Evolutionary conservation across 2,888 invertebrate genomes (phyloP), one percentile per base, ranked within the genome.

Genomic region (Boloria euphrosyne): DNA sequence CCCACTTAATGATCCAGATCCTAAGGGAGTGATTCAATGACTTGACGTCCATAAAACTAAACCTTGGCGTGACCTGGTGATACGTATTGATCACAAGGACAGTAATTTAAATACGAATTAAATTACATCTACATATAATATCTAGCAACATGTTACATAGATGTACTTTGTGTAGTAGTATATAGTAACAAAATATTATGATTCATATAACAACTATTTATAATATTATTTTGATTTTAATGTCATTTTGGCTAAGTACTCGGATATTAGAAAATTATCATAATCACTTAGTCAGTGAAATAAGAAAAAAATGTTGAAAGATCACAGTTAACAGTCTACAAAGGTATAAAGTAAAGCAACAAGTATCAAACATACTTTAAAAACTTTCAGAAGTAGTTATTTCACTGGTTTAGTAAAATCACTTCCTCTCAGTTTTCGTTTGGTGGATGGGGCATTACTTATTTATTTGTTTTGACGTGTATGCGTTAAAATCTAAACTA

Each of bases 1-100:
- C 86, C 87, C 90, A 91, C 90, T 92, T 92, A 92, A 92, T 92
- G 91, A 89, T 90, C 88, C 87, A 85, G 84, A 88, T 89, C 89
- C 88, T 86, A 84, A 85, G 87, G 86, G 89, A 89, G 87, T 87
- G 82, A 88, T 86, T 89, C 89, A 84, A 87, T 90, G 90, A 89
- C 85, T 88, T 81, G 81, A 71, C 73, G 82, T 81, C 83, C 85
- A 81, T 90, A 87, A 90, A 90, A 88, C 88, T 87, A 88, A 87
- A 86, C 83, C 85, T 86, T 88, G 80, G 86, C 86, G 86, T 87
- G 90, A 87, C 88, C 88, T 50, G 54, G 50, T 67, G 51, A 47
- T 63, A 60, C 52, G 46, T 27, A 52, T 58, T 58, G 31, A 38
- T 44, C 22, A 44, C 55, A 18, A 44, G 44, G 55, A 55, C 55